These are phyloP conservation scores for Neuroterus valhalla DNA, from an alignment of 1,140 invertebrate genomes.

Conservation along the genomic window DNA sequence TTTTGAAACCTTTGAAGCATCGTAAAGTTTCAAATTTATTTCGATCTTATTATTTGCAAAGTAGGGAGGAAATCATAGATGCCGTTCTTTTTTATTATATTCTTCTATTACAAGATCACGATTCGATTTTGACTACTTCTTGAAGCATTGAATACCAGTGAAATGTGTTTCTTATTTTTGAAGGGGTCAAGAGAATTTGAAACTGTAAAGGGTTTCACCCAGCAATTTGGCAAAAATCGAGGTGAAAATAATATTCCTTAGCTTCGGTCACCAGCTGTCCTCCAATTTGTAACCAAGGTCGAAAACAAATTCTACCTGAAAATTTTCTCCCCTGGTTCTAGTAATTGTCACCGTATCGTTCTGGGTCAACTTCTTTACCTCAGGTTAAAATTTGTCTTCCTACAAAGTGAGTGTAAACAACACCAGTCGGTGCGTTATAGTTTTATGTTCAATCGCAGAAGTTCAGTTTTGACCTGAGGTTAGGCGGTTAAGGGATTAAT, in stretches of 20 bases:
- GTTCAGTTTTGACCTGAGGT: constrained; percentile 20
- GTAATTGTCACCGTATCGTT: background rate
- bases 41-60: too few relatives aligned
- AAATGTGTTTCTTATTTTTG: too few relatives aligned
- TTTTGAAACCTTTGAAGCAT: too few relatives aligned
- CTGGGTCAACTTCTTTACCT: constrained; percentile 4
- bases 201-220: background rate
- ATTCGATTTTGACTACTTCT: too few relatives aligned
- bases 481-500: background rate
- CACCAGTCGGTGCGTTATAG: constrained; percentile 9
- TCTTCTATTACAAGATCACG: too few relatives aligned
- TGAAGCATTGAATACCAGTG: too few relatives aligned
- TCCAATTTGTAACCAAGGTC: too few relatives aligned
- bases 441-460: background rate
- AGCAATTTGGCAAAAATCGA: constrained; percentile 18
- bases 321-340: background rate
- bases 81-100: too few relatives aligned
- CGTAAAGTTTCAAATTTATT: too few relatives aligned
- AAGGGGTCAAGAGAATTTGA: background rate
- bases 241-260: constrained; percentile 8
- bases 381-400: background rate
- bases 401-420: background rate
- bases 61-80: too few relatives aligned
- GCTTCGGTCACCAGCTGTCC: background rate
- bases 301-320: constrained; percentile 19